Percentiles rank a stretch among this genome's conserved stretches.
These are phyloP conservation scores for Ptilodon capucinus DNA, from an alignment of 2,888 invertebrate genomes.

Conservation along the genomic window DNA sequence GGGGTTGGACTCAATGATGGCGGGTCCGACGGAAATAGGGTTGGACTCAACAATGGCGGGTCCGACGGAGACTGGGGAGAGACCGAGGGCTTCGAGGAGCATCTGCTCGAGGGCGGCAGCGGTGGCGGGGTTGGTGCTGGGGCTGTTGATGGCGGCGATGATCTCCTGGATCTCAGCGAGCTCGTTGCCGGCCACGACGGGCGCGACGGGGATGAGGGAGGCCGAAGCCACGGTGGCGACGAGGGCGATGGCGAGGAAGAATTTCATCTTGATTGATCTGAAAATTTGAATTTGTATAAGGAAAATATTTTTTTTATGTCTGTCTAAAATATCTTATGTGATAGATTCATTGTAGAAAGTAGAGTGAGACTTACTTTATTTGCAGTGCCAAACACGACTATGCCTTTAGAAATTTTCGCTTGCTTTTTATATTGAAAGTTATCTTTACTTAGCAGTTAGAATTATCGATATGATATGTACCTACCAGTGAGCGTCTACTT, in stretches of 20 bases:
- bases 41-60: constrained; percentile 14
- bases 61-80: constrained; percentile 19
- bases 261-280: constrained; percentile 14
- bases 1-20: constrained; percentile 23
- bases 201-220: constrained; percentile 5
- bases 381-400: neutral
- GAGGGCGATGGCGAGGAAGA: constrained; percentile 16
- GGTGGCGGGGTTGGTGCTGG: constrained; percentile 29
- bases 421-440: neutral
- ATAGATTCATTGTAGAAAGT: neutral
- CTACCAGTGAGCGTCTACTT: neutral
- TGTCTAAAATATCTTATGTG: neutral
- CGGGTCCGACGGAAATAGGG: constrained; percentile 28
- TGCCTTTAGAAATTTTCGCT: neutral
- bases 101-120: constrained; percentile 29
- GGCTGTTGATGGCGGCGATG: constrained; percentile 29
- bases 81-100: constrained; percentile 26
- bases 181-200: constrained; percentile 13
- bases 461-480: neutral
- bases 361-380: neutral
- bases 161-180: constrained; percentile 31
- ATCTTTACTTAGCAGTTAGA: neutral
- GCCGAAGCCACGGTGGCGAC: constrained; percentile 21
- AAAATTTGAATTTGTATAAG: neutral
- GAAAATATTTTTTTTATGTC: neutral